Base-by-base conservation (phyloP, 2,888 invertebrate species). In the Hymenopus coronatus region DNA sequence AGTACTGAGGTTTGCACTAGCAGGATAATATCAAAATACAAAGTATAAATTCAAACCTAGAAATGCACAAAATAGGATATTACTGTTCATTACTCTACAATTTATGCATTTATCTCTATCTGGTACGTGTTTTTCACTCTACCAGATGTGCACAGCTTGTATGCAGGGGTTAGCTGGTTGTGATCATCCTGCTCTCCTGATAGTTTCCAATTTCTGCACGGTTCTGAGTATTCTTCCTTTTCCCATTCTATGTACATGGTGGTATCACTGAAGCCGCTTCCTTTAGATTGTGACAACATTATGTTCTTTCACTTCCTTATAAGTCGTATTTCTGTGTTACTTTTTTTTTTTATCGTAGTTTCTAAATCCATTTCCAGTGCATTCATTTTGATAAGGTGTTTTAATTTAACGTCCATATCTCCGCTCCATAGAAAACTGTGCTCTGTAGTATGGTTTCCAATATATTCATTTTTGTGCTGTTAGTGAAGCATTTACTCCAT, bases 111-210 rank as follows among this genome's bases (percentile, higher is more conserved):
- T n/a, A n/a, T n/a, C n/a, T n/a, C n/a, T n/a, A n/a, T n/a, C n/a
- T n/a, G n/a, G n/a, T n/a, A n/a, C n/a, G n/a, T n/a, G n/a, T n/a
- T n/a, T n/a, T n/a, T n/a, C n/a, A n/a, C n/a, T 89, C 92, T 92
- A 91, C 93, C 93, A 83, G 15, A 83, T 83, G 28, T 83, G 83
- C 28, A 83, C 83, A 83, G 12, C 27, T 20, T 81, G 81, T 15
- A 81, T 81, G 15, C 81, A 81, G 81, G 81, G 14, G 81, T 14
- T 81, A 81, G 81, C 81, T 15, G 81, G 81, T 81, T 81, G 81
- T 81, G 14, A 14, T 20, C 20, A 14, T 81, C 20, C 83, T 83
- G 15, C 83, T 83, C 83, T 83, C 27, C 25, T 27, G 12, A 20
- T 83, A 81, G 14, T 81, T 81, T 81, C 81, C 81, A 12, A 81